Conservation (phyloP, 1,140 invertebrate species). For the Caenorhabditis briggsae region DNA sequence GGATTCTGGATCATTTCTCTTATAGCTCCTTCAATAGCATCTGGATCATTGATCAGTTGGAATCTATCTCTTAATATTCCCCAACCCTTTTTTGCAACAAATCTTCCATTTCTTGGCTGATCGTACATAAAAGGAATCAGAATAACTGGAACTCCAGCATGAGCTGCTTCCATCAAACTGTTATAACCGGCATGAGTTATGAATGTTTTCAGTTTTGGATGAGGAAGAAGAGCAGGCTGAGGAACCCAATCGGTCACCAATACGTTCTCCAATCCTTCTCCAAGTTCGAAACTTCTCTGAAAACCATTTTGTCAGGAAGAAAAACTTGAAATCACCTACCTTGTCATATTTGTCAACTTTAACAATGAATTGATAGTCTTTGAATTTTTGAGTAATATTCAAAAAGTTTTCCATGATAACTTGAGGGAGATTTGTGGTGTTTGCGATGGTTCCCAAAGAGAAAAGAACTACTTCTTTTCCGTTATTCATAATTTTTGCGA, state of each 20-base stretch:
- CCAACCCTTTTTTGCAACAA: conserved; percentile 64
- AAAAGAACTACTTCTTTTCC: conserved; percentile 61
- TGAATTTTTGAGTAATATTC: conserved; percentile 54
- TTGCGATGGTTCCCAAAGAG: conserved; percentile 64
- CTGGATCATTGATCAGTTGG: conserved; percentile 8
- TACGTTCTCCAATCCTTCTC: conserved; percentile 59
- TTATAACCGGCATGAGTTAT: conserved; percentile 80
- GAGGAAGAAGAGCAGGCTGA: conserved; percentile 61
- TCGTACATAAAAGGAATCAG: conserved; percentile 80
- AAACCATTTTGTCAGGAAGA: not conserved
- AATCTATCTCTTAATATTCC: conserved; percentile 81
- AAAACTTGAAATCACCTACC: conserved; percentile 33
- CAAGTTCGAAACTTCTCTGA: conserved; percentile 32
- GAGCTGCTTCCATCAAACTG: conserved; percentile 79
- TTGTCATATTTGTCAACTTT: conserved; percentile 63
- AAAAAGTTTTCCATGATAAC: conserved; percentile 56
- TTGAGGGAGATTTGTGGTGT: conserved; percentile 55
- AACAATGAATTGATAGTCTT: conserved; percentile 62
- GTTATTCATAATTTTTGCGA: conserved; percentile 46
- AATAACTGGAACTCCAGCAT: conserved; percentile 79
- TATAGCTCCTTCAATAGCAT: not conserved
- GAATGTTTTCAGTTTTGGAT: conserved; percentile 73
- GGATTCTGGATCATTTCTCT: not conserved
- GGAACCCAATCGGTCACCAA: conserved; percentile 60
- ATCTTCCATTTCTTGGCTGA: conserved; percentile 71